Evolutionary conservation across 2,888 invertebrate genomes (phyloP).

Genomic region (Hirudinaria manillensis): DNA sequence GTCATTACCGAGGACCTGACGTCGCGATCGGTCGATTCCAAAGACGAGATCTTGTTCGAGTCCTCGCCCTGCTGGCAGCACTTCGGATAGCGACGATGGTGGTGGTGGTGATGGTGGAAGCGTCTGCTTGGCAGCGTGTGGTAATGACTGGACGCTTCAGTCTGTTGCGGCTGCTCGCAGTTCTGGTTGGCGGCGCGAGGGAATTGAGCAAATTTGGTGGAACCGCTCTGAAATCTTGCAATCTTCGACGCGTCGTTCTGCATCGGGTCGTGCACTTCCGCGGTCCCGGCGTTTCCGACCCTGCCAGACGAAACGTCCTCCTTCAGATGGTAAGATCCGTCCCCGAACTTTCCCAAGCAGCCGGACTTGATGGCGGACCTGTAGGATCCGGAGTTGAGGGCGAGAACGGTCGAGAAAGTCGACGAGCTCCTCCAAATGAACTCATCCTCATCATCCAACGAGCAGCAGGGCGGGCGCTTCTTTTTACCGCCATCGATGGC

Average conservation of each 20-base stretch:
- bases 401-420: conserved; percentile 28
- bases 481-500: conserved; percentile 12
- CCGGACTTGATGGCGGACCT: conserved; percentile 29
- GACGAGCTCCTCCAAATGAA: conserved; percentile 30
- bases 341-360: conserved; percentile 21
- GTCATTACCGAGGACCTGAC: neutral
- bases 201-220: conserved; percentile 7
- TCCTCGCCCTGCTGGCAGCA: conserved; percentile 14
- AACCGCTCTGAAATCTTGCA: neutral
- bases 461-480: conserved; percentile 27
- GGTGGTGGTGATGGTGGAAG: conserved; percentile 13
- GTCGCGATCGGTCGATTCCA: no score
- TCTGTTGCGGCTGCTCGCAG: neutral
- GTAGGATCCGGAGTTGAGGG: conserved; percentile 29
- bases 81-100: conserved; percentile 17
- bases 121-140: conserved; percentile 26
- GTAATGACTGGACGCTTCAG: conserved; percentile 22
- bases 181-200: neutral
- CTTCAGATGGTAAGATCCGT: conserved; percentile 16
- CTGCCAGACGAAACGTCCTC: neutral
- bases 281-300: neutral
- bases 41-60: neutral
- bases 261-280: neutral
- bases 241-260: neutral
- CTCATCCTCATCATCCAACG: conserved; percentile 28